Evolutionary conservation across 2,888 invertebrate species (phyloP).

Genomic region (Hydrotaea diabolus): DNA sequence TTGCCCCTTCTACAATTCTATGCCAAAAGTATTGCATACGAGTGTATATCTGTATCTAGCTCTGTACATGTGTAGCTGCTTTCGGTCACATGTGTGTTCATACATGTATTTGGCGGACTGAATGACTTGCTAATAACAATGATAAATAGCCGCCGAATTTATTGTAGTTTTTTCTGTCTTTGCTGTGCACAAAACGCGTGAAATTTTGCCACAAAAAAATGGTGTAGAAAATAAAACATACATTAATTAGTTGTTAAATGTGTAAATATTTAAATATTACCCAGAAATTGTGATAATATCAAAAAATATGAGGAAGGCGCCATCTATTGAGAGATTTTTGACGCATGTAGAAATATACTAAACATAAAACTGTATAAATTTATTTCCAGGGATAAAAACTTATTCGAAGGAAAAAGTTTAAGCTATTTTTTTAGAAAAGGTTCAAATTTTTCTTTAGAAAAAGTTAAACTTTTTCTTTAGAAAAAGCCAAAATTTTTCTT

Average conservation of each 20-base stretch:
- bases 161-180: no score
- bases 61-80: not conserved
- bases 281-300: not conserved
- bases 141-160: not conserved
- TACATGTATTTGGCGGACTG: constrained; percentile 3
- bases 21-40: no score
- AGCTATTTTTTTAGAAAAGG: no score
- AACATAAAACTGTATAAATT: not conserved
- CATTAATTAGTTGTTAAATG: not conserved
- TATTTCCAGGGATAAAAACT: no score
- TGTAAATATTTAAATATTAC: not conserved
- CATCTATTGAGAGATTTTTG: no score
- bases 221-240: not conserved
- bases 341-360: not conserved
- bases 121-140: constrained; percentile 29
- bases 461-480: no score
- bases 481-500: no score
- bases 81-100: constrained; percentile 1
- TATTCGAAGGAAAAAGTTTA: no score
- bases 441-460: no score
- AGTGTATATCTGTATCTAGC: not conserved
- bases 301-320: no score
- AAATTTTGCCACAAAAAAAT: not conserved
- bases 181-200: not conserved
- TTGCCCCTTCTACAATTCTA: not conserved